Evolutionary conservation across 2,888 invertebrate genomes (phyloP), one percentile per base, ranked within the genome.

Genomic region (Lycophotia porphyrea): DNA sequence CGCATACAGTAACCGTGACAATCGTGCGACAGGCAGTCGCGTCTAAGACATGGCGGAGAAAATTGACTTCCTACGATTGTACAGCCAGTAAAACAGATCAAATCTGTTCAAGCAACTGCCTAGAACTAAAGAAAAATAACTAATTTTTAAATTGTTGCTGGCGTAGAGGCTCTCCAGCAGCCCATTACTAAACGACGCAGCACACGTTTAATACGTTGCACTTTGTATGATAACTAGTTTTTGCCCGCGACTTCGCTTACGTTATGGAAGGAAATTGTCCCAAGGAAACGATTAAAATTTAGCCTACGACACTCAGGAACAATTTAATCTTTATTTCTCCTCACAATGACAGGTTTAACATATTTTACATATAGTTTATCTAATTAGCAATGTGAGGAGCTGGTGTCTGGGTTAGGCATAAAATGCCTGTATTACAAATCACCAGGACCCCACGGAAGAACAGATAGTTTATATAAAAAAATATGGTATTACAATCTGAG

Each of bases 41-140:
- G 15, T 42, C 18, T 11, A 42, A n/a, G 60, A n/a, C n/a, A 18
- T 31, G 39, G 39, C 44, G 34, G 4, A 27, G 44, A 55, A 8
- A 75, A 74, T 75, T 44, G 44, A 55, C 65, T 70, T n/a, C 1
- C 24, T n/a, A 34, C 11, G n/a, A 18, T 11, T n/a, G 31, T 24
- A 66, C 31, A 65, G 24, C 31, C 3, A 13, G 11, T 21, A 47
- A 52, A 65, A 34, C 7, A 34, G 18, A 44, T 60, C 5, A 15
- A 8, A 27, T 55, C 1, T 27, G 8, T 18, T 15, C 27, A 55
- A 8, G 11, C 18, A 27, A 31, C 31, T 18, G 18, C 3, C 31
- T 58, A 8, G 2, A 18, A 52, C n/a, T 24, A 52, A n/a, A 52
- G 13, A n/a, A 11, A 52, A 52, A 2, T n/a, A n/a, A 13, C n/a